Conservation (phyloP, 1,140 invertebrate genomes). For the Drosophila rhopaloa region DNA sequence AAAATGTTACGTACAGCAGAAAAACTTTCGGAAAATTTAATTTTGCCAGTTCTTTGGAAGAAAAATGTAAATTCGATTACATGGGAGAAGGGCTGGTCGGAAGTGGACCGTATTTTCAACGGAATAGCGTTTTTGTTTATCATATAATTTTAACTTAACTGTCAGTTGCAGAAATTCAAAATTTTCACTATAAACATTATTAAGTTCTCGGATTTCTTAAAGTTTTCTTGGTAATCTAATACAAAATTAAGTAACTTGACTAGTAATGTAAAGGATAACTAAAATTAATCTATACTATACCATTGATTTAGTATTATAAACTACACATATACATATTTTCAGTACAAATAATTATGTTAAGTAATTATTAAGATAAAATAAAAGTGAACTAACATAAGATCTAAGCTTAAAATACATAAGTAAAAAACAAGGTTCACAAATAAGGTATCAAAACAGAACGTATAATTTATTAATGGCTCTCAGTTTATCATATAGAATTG, state of each 20-base stretch:
- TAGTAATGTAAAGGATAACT: too few relatives aligned
- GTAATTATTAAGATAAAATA: neutral
- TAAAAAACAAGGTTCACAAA: neutral
- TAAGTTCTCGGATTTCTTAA: neutral
- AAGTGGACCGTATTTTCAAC: neutral
- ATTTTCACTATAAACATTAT: neutral
- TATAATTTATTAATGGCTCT: constrained; percentile 33
- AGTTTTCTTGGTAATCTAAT: neutral
- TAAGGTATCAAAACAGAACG: neutral
- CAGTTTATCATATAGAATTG: constrained; percentile 5
- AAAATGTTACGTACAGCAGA: constrained; percentile 10
- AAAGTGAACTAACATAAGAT: too few relatives aligned
- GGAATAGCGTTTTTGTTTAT: neutral
- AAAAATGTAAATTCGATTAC: constrained; percentile 64
- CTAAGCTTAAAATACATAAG: neutral
- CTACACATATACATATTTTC: too few relatives aligned
- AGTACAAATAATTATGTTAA: too few relatives aligned
- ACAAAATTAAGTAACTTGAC: too few relatives aligned
- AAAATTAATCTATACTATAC: too few relatives aligned
- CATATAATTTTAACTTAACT: constrained; percentile 3
- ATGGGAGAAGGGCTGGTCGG: neutral
- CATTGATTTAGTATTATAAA: too few relatives aligned
- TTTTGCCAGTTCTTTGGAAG: constrained; percentile 42
- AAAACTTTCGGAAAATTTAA: constrained; percentile 56
- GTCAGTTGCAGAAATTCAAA: neutral